phyloP scores from a whole-genome alignment of 2,888 invertebrate genomes.

The Caenorhabditis sp. region DNA sequence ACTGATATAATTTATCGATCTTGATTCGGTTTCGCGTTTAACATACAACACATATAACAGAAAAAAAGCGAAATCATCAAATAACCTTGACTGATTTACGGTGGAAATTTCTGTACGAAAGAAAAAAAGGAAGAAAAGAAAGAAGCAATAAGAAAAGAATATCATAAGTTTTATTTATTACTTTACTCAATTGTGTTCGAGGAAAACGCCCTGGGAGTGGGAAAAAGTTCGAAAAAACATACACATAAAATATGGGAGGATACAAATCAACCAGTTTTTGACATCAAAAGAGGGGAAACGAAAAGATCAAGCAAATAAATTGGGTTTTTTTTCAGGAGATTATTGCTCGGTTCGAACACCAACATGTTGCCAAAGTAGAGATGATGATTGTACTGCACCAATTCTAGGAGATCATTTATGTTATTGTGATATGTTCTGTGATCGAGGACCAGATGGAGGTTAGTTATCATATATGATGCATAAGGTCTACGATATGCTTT shows the following conservation, averaged over 20 bases:
- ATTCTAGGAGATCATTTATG: slow-evolving; percentile 84
- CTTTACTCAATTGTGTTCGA: not conserved
- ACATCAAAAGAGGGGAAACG: too few relatives aligned
- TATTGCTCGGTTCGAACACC: slow-evolving; percentile 64
- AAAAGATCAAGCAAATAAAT: too few relatives aligned
- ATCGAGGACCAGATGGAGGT: slow-evolving; percentile 52
- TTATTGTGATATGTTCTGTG: slow-evolving; percentile 82
- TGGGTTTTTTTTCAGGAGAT: slow-evolving; percentile 52
- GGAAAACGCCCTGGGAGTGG: not conserved
- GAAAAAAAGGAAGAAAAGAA: slow-evolving; percentile 6
- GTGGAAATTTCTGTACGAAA: not conserved
- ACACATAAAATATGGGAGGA: too few relatives aligned
- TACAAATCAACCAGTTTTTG: too few relatives aligned
- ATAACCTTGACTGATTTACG: slow-evolving; percentile 12
- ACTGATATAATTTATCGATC: slow-evolving; percentile 3
- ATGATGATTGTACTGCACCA: slow-evolving; percentile 82
- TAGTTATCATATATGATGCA: not conserved
- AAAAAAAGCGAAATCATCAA: slow-evolving; percentile 3
- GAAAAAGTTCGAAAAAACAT: too few relatives aligned
- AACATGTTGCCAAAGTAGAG: slow-evolving; percentile 80
- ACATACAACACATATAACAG: not conserved
- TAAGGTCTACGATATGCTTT: not conserved
- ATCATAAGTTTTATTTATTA: not conserved
- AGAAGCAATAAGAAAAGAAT: not conserved
- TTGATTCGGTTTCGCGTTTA: slow-evolving; percentile 5